Evolutionary conservation across 2,888 invertebrate genomes (phyloP), one percentile per base, ranked within the genome.

Genomic region (Idaea aversata): DNA sequence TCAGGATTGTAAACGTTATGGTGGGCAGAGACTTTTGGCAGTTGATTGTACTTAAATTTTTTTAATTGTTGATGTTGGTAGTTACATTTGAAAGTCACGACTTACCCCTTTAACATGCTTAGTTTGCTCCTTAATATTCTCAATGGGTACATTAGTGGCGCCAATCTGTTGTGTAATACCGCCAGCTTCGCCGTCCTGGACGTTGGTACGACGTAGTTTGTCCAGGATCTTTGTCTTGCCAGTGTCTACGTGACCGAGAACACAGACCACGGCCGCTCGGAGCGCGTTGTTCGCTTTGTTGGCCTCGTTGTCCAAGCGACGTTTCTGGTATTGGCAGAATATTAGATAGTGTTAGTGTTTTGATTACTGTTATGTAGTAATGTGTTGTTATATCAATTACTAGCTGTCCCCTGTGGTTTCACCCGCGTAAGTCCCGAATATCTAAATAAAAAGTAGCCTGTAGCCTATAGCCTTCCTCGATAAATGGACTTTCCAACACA

Each of bases 131-230:
- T 96, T 96, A 75, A 99, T 98, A 61, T 99, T 98, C 65, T 98
- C 97, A 67, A 97, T 97, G 3, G 99, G 99, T 34, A 99, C 99
- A 90, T 99, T 99, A 5, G 99, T 99, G 16, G 99, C 99, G 70
- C 99, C 99, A 76, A 99, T 99, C 93, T 99, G 99, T 86, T 99
- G 99, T 0, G 99, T 99, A 71, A 99, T 99, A 72, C 99, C 99
- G 61, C 99, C 99, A 2, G 99, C 99, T 92, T 99, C 99, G 0
- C 97, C 97, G 74, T 98, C 98, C 84, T 98, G 98, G 0, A 98
- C 98, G 81, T 98, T 96, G 0, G 98, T 98, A 61, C 98, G 94
- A 34, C 98, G 94, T 63, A 98, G 93, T 88, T 99, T 99, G 86
- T 99, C 99, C 65, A 99, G 90, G 81, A 99, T 99, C 90, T 99